These are phyloP conservation scores for Drosophila cognata DNA, from an alignment of 2,888 invertebrate species.

Conservation along the genomic window DNA sequence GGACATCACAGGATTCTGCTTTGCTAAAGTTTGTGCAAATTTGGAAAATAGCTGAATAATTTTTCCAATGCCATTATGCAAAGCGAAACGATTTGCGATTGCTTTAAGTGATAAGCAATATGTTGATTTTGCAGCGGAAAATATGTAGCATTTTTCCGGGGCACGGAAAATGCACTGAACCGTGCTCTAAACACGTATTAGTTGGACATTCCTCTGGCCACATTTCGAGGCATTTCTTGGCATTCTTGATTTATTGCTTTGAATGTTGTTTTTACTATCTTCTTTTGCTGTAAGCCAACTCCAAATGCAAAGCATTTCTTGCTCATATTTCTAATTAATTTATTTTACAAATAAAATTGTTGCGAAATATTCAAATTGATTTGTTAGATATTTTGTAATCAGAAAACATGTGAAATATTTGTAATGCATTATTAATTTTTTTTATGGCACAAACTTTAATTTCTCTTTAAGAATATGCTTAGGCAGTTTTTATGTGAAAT, in stretches of 20 bases:
- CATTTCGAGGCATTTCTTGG: not conserved
- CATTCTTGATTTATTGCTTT: slow-evolving; percentile 19
- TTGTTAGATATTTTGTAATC: not conserved
- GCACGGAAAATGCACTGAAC: slow-evolving; percentile 22
- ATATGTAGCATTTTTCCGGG: slow-evolving; percentile 3
- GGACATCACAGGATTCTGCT: slow-evolving; percentile 33
- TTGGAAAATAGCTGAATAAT: slow-evolving; percentile 62
- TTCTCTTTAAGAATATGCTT: not conserved
- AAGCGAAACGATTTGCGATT: slow-evolving; percentile 77
- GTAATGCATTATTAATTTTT: not conserved
- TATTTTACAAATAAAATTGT: not conserved
- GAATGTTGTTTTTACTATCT: not conserved
- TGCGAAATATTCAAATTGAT: not conserved
- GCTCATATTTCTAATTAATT: not conserved
- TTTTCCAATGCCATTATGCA: slow-evolving; percentile 72
- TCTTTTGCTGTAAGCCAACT: not conserved
- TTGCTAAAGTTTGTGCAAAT: slow-evolving; percentile 47
- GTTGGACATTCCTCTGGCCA: not conserved
- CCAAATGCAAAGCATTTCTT: not conserved
- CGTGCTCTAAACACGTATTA: slow-evolving; percentile 12
- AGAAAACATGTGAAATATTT: not conserved
- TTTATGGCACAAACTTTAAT: not conserved
- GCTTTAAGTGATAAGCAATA: slow-evolving; percentile 78
- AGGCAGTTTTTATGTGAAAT: not conserved
- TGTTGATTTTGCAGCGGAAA: slow-evolving; percentile 39